These are phyloP conservation scores for Drosophila bunnanda DNA, from an alignment of 2,888 invertebrate genomes.

Conservation along the genomic window DNA sequence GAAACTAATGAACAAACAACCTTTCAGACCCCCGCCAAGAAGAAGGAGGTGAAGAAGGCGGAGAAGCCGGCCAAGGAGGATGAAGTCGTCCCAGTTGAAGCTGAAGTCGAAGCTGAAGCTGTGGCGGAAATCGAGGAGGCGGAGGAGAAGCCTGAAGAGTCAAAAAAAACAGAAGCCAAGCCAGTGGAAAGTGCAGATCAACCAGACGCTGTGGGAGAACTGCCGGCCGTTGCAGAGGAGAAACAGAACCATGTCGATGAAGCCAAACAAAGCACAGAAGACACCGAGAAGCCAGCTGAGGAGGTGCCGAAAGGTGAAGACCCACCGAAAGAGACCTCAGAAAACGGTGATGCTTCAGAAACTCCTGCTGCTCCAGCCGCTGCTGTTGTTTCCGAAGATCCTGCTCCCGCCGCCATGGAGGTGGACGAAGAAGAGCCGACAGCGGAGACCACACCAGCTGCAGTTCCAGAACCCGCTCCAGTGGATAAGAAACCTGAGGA, in stretches of 20 bases:
- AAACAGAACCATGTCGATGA: slow-evolving; percentile 65
- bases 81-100: slow-evolving; percentile 11
- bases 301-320: slow-evolving; percentile 53
- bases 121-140: slow-evolving; percentile 1
- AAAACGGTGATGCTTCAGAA: slow-evolving; percentile 44
- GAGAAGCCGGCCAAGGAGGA: slow-evolving; percentile 48
- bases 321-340: slow-evolving; percentile 47
- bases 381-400: slow-evolving; percentile 22
- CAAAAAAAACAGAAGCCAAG: slow-evolving; percentile 41
- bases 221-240: slow-evolving; percentile 46
- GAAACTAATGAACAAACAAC: slow-evolving; percentile 4
- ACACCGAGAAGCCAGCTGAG: slow-evolving; percentile 38
- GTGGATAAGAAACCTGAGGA: slow-evolving; percentile 39
- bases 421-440: slow-evolving; percentile 50
- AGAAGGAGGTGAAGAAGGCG: slow-evolving; percentile 58
- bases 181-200: slow-evolving; percentile 52
- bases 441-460: slow-evolving; percentile 15
- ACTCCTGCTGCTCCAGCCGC: slow-evolving; percentile 29
- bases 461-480: slow-evolving; percentile 38
- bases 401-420: slow-evolving; percentile 56
- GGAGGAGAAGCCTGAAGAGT: slow-evolving; percentile 14
- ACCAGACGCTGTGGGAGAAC: slow-evolving; percentile 50
- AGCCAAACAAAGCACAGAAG: slow-evolving; percentile 41
- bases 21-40: slow-evolving; percentile 57
- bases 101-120: neutral